Evolutionary conservation across 1,140 invertebrate species (phyloP), one percentile per base, ranked within the genome.

Genomic region (Phocides pigmalion): DNA sequence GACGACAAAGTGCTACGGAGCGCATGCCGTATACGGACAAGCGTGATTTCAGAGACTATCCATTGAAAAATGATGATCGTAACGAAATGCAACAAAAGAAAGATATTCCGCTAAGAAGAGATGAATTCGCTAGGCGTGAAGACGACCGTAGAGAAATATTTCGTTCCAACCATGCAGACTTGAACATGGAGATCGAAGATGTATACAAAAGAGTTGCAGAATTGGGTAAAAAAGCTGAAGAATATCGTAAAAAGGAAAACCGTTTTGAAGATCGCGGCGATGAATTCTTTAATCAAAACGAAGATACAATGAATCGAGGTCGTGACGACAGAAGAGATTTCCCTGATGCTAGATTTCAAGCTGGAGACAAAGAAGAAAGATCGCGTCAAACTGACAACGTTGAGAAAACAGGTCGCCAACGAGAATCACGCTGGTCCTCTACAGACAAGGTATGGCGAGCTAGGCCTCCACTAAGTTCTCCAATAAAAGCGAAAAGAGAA

Each of bases 141-240:
- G 74, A 79, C n/a, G 63, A 64, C 32, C 67, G 59, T 71, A 51
- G 72, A 80, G 54, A 67, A 65, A 66, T 50, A 77, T 72, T 65
- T 49, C 71, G 49, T 15, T 68, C 32, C 5, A 77, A 72, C 17
- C 71, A 70, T 17, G 68, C 76, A 16, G 51, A 72, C 19, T 61
- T 87, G 35, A 74, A 89, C 42, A 81, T 81, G 56, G 85, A 90
- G 49, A 81, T 87, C 19, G 81, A 88, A 56, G 82, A 87, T 54
- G 77, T 88, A n/a, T 88, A 86, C 47, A 82, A 86, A 15, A 72
- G 84, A 61, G 76, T 84, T 8, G 70, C 73, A 8, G 82, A 86
- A 42, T 81, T 87, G 32, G 79, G 74, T 12, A 83, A 81, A 37
- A 88, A 86, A 64, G 70, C 84, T 12, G 76, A 88, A 46, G 69